Conservation (phyloP, 2,113 vertebrate genomes). For the Carlito syrichta region DNA sequence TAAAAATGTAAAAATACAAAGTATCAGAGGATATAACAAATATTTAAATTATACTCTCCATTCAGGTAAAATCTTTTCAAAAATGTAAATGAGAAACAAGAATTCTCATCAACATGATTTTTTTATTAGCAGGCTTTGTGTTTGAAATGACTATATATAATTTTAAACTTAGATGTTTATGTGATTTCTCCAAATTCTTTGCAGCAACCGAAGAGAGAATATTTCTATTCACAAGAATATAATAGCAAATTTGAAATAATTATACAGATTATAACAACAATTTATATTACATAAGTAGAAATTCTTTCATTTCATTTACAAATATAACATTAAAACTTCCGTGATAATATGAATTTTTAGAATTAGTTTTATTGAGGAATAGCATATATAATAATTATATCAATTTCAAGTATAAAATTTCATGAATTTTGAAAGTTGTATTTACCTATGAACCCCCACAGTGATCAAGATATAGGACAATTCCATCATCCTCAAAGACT, state of each 20-base stretch:
- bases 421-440: not conserved
- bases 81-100: not conserved
- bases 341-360: not conserved
- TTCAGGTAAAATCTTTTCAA: not conserved
- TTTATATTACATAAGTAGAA: not conserved
- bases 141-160: not conserved
- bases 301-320: not conserved
- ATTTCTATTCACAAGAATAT: not conserved
- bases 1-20: not conserved
- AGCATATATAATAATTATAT: not conserved
- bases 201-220: not conserved
- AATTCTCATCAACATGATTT: not conserved
- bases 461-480: not conserved
- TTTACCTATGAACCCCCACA: not conserved
- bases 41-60: not conserved
- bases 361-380: not conserved
- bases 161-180: not conserved
- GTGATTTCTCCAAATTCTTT: not conserved
- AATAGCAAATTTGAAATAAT: not conserved
- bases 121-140: not conserved
- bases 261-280: not conserved
- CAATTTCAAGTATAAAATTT: not conserved
- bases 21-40: not conserved
- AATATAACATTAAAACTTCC: not conserved
- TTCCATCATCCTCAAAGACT: not conserved